phyloP scores from a whole-genome alignment of 2,797 vertebrate species.

The Hephaestus fuliginosus region DNA sequence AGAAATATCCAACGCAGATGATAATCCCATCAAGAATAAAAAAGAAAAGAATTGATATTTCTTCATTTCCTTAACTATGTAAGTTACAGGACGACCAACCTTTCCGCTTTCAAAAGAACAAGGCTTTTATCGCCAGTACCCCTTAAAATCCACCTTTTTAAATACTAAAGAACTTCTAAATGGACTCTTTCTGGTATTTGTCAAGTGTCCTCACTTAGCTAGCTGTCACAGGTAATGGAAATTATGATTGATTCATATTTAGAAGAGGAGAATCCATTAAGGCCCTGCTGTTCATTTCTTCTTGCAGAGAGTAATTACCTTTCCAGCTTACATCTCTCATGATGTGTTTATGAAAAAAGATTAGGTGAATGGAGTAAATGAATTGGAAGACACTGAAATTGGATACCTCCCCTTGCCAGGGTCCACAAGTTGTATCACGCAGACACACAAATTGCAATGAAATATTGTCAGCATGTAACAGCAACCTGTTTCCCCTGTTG shows the following conservation, averaged over 20 bases:
- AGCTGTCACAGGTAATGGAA: slow-evolving; percentile 58
- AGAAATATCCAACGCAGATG: not conserved
- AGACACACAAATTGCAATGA: slow-evolving; percentile 43
- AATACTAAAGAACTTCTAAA: slow-evolving; percentile 14
- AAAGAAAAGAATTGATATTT: not conserved
- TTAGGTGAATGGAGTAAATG: slow-evolving; percentile 65
- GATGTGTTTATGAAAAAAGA: slow-evolving; percentile 68
- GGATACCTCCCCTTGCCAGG: slow-evolving; percentile 41
- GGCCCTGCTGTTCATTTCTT: slow-evolving; percentile 55
- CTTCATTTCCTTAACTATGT: too few species aligned
- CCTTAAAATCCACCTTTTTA: slow-evolving; percentile 7
- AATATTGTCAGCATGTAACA: slow-evolving; percentile 47
- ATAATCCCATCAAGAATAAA: not conserved
- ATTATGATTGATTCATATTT: slow-evolving; percentile 64
- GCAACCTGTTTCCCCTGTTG: slow-evolving; percentile 24
- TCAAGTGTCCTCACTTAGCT: slow-evolving; percentile 41
- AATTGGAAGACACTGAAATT: slow-evolving; percentile 61
- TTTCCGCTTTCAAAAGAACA: slow-evolving; percentile 1
- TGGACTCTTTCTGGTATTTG: slow-evolving; percentile 36
- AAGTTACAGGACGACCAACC: not conserved
- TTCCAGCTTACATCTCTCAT: slow-evolving; percentile 43
- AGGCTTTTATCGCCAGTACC: not conserved
- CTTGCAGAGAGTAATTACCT: slow-evolving; percentile 69
- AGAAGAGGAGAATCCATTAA: slow-evolving; percentile 65
- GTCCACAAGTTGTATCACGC: slow-evolving; percentile 35